Percentiles rank a stretch among this genome's conserved stretches.
Conservation (phyloP, 2,113 vertebrate species). For the Cynocephalus volans region DNA sequence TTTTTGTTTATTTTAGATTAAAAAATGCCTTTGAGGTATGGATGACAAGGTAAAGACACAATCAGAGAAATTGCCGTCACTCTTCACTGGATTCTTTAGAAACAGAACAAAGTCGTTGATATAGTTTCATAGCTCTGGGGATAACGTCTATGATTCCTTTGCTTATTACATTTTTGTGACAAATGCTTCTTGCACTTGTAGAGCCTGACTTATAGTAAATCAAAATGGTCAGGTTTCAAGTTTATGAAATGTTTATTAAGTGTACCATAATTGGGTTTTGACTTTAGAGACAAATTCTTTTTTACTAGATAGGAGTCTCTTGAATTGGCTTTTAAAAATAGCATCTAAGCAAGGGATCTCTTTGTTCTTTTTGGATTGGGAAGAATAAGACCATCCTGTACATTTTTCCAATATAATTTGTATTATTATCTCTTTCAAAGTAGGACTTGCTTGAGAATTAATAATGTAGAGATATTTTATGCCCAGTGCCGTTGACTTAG, state of each 20-base stretch:
- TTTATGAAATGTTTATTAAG: slow-evolving; percentile 43
- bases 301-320: slow-evolving; percentile 37
- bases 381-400: slow-evolving; percentile 10
- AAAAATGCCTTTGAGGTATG: slow-evolving; percentile 71
- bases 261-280: slow-evolving; percentile 53
- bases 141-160: slow-evolving; percentile 51
- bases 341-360: neutral
- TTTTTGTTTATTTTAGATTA: slow-evolving; percentile 79
- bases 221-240: slow-evolving; percentile 31
- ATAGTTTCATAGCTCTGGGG: neutral
- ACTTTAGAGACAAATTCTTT: slow-evolving; percentile 23
- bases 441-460: slow-evolving; percentile 36
- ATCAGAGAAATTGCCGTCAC: neutral
- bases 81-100: slow-evolving; percentile 47
- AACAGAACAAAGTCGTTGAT: slow-evolving; percentile 17
- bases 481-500: neutral
- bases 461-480: neutral
- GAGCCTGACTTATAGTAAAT: slow-evolving; percentile 39
- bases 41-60: slow-evolving; percentile 45
- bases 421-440: slow-evolving; percentile 49
- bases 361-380: slow-evolving; percentile 23
- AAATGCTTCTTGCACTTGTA: slow-evolving; percentile 17
- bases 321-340: slow-evolving; percentile 40
- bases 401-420: neutral
- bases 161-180: slow-evolving; percentile 57